phyloP scores from a whole-genome alignment of 1,140 invertebrate species.

The Pseudomyrmex sp. region DNA sequence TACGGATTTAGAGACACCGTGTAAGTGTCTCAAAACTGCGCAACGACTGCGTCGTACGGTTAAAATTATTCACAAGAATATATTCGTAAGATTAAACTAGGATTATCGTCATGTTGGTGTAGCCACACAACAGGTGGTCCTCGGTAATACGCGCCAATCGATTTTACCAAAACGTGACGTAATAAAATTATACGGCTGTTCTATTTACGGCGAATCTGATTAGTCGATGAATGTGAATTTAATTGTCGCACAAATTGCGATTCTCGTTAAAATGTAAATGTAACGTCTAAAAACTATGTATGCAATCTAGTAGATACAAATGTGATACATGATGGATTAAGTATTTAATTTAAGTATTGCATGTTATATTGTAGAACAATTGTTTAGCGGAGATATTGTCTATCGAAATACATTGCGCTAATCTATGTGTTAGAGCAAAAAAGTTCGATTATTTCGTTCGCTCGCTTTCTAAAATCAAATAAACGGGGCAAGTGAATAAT shows the following conservation, averaged over 20 bases:
- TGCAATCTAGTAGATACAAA: too few relatives aligned
- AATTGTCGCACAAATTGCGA: not conserved
- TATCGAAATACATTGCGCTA: not conserved
- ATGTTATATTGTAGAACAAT: too few relatives aligned
- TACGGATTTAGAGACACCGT: not conserved
- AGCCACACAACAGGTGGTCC: conserved; percentile 40
- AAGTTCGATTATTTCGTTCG: not conserved
- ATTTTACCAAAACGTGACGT: conserved; percentile 52
- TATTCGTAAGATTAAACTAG: conserved; percentile 40
- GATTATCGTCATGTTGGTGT: conserved; percentile 4
- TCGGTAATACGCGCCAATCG: conserved; percentile 40
- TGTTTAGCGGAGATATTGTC: too few relatives aligned
- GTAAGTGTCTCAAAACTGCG: not conserved
- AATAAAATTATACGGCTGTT: conserved; percentile 36
- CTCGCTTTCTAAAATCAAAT: not conserved
- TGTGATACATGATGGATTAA: too few relatives aligned
- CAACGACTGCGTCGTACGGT: too few relatives aligned
- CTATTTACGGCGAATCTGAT: conserved; percentile 13
- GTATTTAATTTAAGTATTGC: too few relatives aligned
- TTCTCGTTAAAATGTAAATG: too few relatives aligned
- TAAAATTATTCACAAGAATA: conserved; percentile 30
- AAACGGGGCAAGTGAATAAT: not conserved
- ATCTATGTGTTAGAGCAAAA: too few relatives aligned
- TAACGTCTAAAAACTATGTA: too few relatives aligned
- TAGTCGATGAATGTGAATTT: conserved; percentile 29